Base-by-base conservation (phyloP, 37 sponge, comb jelly and placozoan species). In the Mnemiopsis leidyi region DNA sequence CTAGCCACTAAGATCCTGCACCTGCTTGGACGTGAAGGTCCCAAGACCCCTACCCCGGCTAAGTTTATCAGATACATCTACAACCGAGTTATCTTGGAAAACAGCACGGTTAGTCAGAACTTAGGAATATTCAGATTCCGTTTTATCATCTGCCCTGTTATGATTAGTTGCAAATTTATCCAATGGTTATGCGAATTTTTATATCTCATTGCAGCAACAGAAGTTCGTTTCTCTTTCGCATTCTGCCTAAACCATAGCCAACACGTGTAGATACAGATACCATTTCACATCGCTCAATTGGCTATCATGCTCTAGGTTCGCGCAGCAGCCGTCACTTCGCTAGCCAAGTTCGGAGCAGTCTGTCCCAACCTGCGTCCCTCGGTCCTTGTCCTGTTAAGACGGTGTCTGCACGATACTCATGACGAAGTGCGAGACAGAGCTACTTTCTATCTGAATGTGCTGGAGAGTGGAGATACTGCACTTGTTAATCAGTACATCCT, bases 301-400 rank as follows among this genome's bases (percentile, higher is more conserved):
- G n/a, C n/a, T n/a, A n/a, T n/a, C n/a, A n/a, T n/a, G n/a, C 23
- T 94, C 29, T 30, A 32, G 38, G 69, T 77, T 3, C 67, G 38
- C 13, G 76, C 76, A 95, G 97, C 97, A 92, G 97, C 97, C 76
- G 96, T 97, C 38, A 95, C 95, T 5, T 95, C 96, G 0, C 93
- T 97, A 92, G 97, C 97, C 73, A 96, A 96, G 93, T 97, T 97
- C 94, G 97, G 97, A 38, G 97, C 97, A 0, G 95, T 96, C 0
- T 95, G 95, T 93, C 95, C 95, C 24, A 93, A 93, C 21, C 95
- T 97, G 25, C 36, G 76, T 29, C 93, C 92, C 32, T 92, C 94
- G 26, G 73, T 95, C 38, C 21, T 95, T 0, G 93, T 94, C 0
- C 85, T 94, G 39, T 34, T 94, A 68, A 82, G 36, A 28, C 38